Evolutionary conservation across 2,113 vertebrate genomes (phyloP), one percentile per base, ranked within the genome.

Genomic region (Festucalex cinctus): DNA sequence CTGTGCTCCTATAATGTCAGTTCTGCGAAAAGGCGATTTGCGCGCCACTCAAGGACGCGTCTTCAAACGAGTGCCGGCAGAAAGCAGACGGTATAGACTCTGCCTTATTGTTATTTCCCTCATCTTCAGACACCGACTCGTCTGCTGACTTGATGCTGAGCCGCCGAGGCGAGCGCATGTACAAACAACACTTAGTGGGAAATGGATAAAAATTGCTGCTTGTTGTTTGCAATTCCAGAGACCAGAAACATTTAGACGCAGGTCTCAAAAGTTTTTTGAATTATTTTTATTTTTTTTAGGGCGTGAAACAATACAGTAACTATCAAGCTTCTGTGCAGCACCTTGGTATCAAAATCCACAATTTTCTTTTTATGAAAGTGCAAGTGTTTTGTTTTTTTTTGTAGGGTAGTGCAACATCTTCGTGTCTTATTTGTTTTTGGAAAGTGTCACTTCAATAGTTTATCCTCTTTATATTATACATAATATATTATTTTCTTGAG

Each of bases 11-110:
- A 24, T 43, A 17, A 43, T 62, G 39, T 41, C 22, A 6, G 59
- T 22, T 62, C 37, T 16, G n/a, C 37, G n/a, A 24, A 43, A 56
- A 62, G 59, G 36, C 12, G 37, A 62, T 62, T 62, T 62, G 59
- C 14, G 13, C 59, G 2, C 6, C 13, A n/a, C 59, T 62, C 59
- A 62, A 62, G 59, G 59, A 62, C 59, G 37, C 37, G 3, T 41
- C n/a, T 43, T 16, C 59, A 62, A 24, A 24, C 13, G n/a, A 62
- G 59, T 14, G 13, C 13, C 13, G 2, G 12, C 1, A 20, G 20
- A 24, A n/a, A 62, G 17, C 20, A 22, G 37, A 61, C n/a, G 14
- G 37, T 22, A 22, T 39, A 41, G 59, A 41, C 37, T 41, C 37
- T 39, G 39, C 59, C 3, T 41, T 61, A 41, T 61, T n/a, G 58